Percentiles rank a stretch among this genome's conserved stretches.
Conservation (phyloP, 2,888 invertebrate genomes). For the Cerastis rubricosa region DNA sequence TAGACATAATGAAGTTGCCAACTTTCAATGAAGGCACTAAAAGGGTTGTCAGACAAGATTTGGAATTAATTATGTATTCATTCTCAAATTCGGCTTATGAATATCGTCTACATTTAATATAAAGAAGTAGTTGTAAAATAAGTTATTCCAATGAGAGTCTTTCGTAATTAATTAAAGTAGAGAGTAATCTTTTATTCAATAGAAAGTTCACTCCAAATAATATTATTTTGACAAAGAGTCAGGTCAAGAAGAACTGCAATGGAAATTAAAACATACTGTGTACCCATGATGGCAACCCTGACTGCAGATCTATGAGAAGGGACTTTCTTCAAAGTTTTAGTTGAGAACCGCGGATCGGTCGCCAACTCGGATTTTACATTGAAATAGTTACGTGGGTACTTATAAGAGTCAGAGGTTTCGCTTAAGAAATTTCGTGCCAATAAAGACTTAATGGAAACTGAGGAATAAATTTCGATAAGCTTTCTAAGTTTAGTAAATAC, state of each 20-base stretch:
- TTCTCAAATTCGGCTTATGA: background rate
- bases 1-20: conserved; percentile 69
- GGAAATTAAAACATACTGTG: background rate
- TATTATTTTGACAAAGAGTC: background rate
- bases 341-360: conserved; percentile 62
- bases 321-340: conserved; percentile 58
- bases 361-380: conserved; percentile 67
- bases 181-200: too few species aligned
- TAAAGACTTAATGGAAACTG: conserved; percentile 36
- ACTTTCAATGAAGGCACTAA: conserved; percentile 64
- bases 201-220: background rate
- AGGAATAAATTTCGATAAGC: conserved; percentile 45
- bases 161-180: background rate
- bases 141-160: background rate
- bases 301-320: conserved; percentile 7
- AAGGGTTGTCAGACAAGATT: conserved; percentile 45
- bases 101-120: background rate
- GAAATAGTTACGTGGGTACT: conserved; percentile 67
- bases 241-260: background rate
- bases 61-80: background rate
- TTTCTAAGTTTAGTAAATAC: conserved; percentile 14
- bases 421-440: conserved; percentile 52
- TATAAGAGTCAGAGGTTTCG: conserved; percentile 40
- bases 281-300: conserved; percentile 31
- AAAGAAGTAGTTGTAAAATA: background rate